These are phyloP conservation scores for Digitonthophagus gazella DNA, from an alignment of 2,888 invertebrate genomes.

Conservation along the genomic window DNA sequence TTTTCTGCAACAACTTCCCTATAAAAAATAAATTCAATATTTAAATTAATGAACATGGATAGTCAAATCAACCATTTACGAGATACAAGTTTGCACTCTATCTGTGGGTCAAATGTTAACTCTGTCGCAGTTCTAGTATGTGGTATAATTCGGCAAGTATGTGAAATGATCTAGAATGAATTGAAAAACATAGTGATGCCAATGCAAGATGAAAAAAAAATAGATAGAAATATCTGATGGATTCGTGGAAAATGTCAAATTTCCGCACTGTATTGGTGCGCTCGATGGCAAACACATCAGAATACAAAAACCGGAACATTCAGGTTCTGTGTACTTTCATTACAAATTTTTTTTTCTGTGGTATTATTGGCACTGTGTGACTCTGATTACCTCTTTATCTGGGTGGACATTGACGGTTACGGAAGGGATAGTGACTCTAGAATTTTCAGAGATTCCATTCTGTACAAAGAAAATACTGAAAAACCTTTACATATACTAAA, in stretches of 20 bases:
- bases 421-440: background rate
- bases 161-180: conserved; percentile 8
- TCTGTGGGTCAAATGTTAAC: no score
- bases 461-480: background rate
- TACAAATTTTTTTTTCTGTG: conserved; percentile 22
- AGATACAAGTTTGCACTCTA: no score
- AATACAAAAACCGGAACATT: conserved; percentile 19
- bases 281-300: conserved; percentile 20
- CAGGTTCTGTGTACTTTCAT: conserved; percentile 21
- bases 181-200: conserved; percentile 12
- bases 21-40: background rate
- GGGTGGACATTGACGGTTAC: conserved; percentile 5
- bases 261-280: conserved; percentile 15
- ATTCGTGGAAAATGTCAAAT: conserved; percentile 15
- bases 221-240: conserved; percentile 19
- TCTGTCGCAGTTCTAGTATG: no score
- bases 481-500: background rate
- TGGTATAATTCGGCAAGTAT: conserved; percentile 19
- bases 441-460: background rate
- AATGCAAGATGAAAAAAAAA: conserved; percentile 17
- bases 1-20: background rate
- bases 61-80: no score
- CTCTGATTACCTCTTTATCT: conserved; percentile 2
- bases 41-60: background rate
- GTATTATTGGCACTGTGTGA: conserved; percentile 14